These are phyloP conservation scores for Oegoconia quadripuncta DNA, from an alignment of 2,888 invertebrate species.

Conservation along the genomic window DNA sequence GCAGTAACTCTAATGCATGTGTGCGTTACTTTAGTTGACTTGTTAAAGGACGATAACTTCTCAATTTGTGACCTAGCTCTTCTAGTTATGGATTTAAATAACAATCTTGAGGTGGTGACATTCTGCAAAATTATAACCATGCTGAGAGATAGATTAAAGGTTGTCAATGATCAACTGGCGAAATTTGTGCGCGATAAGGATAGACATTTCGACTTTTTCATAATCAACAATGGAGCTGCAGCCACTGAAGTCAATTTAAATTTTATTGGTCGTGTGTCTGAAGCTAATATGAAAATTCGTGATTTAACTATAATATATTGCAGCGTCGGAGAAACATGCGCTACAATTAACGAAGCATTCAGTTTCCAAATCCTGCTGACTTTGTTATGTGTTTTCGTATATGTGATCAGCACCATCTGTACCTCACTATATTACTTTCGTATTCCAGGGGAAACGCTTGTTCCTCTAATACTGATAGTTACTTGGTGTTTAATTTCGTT, in stretches of 20 bases:
- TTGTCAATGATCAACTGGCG: slow-evolving; percentile 39
- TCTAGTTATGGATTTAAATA: slow-evolving; percentile 29
- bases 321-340: slow-evolving; percentile 39
- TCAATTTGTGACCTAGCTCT: slow-evolving; percentile 18
- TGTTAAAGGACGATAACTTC: slow-evolving; percentile 18
- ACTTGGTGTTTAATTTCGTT: slow-evolving; percentile 40
- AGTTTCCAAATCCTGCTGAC: slow-evolving; percentile 54
- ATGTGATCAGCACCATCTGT: slow-evolving; percentile 47
- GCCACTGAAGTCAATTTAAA: slow-evolving; percentile 22
- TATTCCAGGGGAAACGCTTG: slow-evolving; percentile 25
- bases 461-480: slow-evolving; percentile 30
- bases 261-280: slow-evolving; percentile 31
- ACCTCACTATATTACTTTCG: slow-evolving; percentile 39
- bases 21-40: slow-evolving; percentile 21
- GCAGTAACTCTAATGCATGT: slow-evolving; percentile 23
- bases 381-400: slow-evolving; percentile 44
- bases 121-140: slow-evolving; percentile 43
- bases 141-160: slow-evolving; percentile 33
- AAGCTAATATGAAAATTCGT: slow-evolving; percentile 37
- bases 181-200: slow-evolving; percentile 36
- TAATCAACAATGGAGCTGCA: slow-evolving; percentile 24
- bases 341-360: slow-evolving; percentile 42
- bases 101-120: slow-evolving; percentile 35
- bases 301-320: slow-evolving; percentile 43
- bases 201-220: slow-evolving; percentile 27